Evolutionary conservation across 2,113 vertebrate genomes (phyloP), one percentile per base, ranked within the genome.

Genomic region (Aythya baeri): DNA sequence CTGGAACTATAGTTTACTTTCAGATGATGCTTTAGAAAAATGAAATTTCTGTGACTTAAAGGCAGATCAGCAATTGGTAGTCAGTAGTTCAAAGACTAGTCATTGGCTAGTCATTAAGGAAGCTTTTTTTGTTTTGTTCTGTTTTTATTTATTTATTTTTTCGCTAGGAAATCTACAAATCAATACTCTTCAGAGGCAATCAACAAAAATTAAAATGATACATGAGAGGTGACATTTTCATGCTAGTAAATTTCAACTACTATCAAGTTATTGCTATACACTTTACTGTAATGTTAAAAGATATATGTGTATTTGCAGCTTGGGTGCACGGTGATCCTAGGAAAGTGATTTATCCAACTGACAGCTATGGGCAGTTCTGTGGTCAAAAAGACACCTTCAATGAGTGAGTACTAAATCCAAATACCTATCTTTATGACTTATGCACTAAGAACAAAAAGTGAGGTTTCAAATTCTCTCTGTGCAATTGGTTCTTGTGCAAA

Each of bases 351-450:
- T 99, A 99, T 91, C 98, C 99, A 43, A 99, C 99, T 32, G 99
- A 99, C 98, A 99, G 99, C 98, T 97, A 98, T 15, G 99, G 99
- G 23, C 98, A 99, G 85, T 99, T 99, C 94, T 99, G 99, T 96
- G 99, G 99, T 65, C 99, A 99, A 93, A 98, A 98, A 96, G 98
- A 98, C 70, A 99, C 98, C 43, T 95, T 96, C 50, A 99, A 99
- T 96, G 98, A 98, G 99, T 99, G 96, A 99, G 99, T 99, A 97
- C 54, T 49, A 22, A 81, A 49, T 76, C 41, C 27, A 27, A 82
- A 86, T 49, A 20, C 52, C 7, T 61, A n/a, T 15, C 52, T 74
- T 54, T 91, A 18, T 67, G 75, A 68, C 72, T 74, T 1, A 0
- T 34, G 23, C 34, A 17, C 36, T 82, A 2, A 66, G 65, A 62